Evolutionary conservation across 2,888 invertebrate species (phyloP).

Genomic region (Morinoia aosen): DNA sequence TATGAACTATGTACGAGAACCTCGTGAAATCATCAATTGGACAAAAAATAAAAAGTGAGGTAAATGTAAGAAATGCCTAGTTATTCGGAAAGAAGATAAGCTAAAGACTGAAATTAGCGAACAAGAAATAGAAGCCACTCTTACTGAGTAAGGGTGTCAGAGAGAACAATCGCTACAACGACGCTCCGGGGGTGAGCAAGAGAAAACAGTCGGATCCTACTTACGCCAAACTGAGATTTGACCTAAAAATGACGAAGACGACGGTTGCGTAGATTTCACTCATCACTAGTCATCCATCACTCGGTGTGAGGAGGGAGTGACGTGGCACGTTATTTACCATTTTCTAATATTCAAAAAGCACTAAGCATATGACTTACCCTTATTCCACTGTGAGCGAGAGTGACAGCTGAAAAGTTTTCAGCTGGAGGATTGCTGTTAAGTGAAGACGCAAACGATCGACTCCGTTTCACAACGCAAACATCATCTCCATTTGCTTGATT

Average conservation of each 20-base stretch:
- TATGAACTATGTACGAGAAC: no score
- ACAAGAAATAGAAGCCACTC: not conserved
- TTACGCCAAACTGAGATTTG: no score
- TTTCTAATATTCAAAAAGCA: not conserved
- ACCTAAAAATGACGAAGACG: not conserved
- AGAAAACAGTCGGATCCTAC: not conserved
- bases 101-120: not conserved
- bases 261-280: not conserved
- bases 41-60: not conserved
- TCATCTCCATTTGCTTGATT: conserved; percentile 35
- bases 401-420: not conserved
- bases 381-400: not conserved
- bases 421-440: not conserved
- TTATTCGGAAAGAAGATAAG: not conserved
- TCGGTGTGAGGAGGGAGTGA: not conserved
- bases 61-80: not conserved
- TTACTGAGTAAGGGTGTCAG: not conserved
- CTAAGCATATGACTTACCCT: not conserved
- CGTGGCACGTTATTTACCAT: not conserved
- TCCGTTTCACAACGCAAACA: not conserved
- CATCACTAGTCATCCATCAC: not conserved
- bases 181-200: not conserved
- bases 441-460: conserved; percentile 38
- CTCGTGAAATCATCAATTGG: no score
- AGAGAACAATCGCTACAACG: not conserved